phyloP scores from a whole-genome alignment of 1,140 invertebrate genomes.

The Tribolium madens region DNA sequence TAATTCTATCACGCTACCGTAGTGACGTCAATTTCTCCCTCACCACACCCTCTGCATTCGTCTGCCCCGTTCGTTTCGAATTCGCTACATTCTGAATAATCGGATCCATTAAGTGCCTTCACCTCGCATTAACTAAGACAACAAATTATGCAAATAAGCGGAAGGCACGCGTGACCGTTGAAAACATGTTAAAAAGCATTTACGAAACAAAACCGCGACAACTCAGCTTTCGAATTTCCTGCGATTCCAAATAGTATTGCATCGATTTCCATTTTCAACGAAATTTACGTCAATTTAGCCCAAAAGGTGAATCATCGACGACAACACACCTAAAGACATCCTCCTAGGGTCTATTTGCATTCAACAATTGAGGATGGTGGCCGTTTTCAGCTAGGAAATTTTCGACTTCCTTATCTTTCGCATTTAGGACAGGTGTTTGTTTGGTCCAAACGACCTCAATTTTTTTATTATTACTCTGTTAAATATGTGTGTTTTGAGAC shows the following conservation, averaged over 20 bases:
- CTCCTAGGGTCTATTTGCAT: neutral
- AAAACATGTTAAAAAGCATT: neutral
- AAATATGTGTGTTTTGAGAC: neutral
- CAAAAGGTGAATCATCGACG: neutral
- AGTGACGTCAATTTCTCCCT: constrained; percentile 2
- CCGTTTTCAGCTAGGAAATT: neutral
- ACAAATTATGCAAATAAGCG: constrained; percentile 2
- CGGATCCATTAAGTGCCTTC: neutral
- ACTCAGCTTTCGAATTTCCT: neutral
- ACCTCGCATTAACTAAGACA: neutral
- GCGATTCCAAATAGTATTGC: neutral
- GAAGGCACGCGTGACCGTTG: neutral
- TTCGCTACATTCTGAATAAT: neutral
- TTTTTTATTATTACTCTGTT: neutral
- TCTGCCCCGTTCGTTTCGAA: neutral
- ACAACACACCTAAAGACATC: neutral
- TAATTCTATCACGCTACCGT: constrained; percentile 1
- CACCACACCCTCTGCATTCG: neutral
- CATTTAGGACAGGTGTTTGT: neutral
- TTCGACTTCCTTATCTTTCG: no score
- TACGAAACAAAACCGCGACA: neutral
- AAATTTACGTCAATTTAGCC: constrained; percentile 3
- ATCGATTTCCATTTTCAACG: constrained; percentile 17
- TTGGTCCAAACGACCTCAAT: neutral
- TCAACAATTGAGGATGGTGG: neutral